These are phyloP conservation scores for Plemyria rubiginata DNA, from an alignment of 2,888 invertebrate species.

Conservation along the genomic window DNA sequence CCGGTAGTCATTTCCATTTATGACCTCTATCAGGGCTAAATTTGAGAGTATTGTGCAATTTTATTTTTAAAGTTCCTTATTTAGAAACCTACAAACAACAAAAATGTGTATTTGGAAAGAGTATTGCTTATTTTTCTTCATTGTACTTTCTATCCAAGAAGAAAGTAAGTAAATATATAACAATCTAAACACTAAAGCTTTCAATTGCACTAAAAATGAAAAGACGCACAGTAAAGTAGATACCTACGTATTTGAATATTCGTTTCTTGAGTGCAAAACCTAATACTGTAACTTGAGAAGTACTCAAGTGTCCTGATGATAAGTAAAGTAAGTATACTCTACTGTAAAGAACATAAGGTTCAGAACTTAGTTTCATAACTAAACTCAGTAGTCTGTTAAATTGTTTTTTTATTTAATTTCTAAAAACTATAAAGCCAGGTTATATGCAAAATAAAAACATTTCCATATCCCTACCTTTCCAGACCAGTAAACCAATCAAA, in stretches of 20 bases:
- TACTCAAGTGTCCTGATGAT: conserved; percentile 2
- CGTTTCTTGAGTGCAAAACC: conserved; percentile 13
- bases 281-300: conserved; percentile 23
- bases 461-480: not conserved
- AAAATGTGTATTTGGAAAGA: not conserved
- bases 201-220: not conserved
- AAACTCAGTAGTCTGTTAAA: not conserved
- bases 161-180: too few species aligned
- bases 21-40: conserved; percentile 19
- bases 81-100: not conserved
- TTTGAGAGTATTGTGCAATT: conserved; percentile 12
- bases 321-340: not conserved
- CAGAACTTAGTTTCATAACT: too few species aligned
- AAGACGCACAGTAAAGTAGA: conserved; percentile 10
- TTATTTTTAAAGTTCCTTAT: conserved; percentile 1
- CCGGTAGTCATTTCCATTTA: conserved; percentile 23
- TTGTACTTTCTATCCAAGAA: not conserved
- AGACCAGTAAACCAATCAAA: conserved; percentile 10
- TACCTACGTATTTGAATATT: conserved; percentile 3
- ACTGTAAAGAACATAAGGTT: not conserved
- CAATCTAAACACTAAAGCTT: too few species aligned
- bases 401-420: not conserved
- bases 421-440: not conserved
- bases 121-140: conserved; percentile 3
- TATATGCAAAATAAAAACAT: not conserved